Evolutionary conservation across 1,140 invertebrate genomes (phyloP), one percentile per base, ranked within the genome.

Genomic region (Whitmania pigra): DNA sequence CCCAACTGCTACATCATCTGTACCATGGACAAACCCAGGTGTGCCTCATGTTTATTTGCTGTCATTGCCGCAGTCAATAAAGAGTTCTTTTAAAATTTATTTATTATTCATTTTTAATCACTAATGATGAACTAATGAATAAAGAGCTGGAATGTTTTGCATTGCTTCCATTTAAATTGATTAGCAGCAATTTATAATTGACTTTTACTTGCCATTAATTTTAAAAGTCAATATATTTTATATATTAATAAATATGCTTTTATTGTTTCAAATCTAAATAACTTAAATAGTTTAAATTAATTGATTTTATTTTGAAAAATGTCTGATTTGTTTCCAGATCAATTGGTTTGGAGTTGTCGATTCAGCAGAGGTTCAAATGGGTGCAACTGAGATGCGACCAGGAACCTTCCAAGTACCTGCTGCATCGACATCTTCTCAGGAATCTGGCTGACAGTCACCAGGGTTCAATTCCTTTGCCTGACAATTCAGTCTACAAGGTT

Each of bases 351-450:
- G 80, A 81, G 31, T 74, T 79, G 13, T 74, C 76, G 25, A 76
- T 81, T 60, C 79, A 81, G 72, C 80, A 80, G 54, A 73, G 78
- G 20, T 81, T 82, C 75, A 78, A 79, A 36, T 82, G 80, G 80
- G 78, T 81, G 36, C 79, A 81, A 71, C 78, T 80, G 69, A 77
- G 78, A 22, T 75, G 79, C 36, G 79, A 80, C 60, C 77, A 77
- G 22, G 80, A 82, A 73, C 80, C 80, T 31, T 75, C 80, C 25
- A 72, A 77, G 60, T 76, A 77, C 70, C 74, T 81, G 4, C 74
- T 82, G 29, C 77, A 78, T 36, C 75, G 80, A 31, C 78, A 81
- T 69, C 76, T 81, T 55, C 75, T 77, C 15, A 75, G 80, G 25
- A 76, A 76, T 22, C 68, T 74, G 18, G 29, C 78, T 31, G 76